Evolutionary conservation across 2,113 vertebrate genomes (phyloP), one percentile per base, ranked within the genome.

Genomic region (Accipiter cooperii): DNA sequence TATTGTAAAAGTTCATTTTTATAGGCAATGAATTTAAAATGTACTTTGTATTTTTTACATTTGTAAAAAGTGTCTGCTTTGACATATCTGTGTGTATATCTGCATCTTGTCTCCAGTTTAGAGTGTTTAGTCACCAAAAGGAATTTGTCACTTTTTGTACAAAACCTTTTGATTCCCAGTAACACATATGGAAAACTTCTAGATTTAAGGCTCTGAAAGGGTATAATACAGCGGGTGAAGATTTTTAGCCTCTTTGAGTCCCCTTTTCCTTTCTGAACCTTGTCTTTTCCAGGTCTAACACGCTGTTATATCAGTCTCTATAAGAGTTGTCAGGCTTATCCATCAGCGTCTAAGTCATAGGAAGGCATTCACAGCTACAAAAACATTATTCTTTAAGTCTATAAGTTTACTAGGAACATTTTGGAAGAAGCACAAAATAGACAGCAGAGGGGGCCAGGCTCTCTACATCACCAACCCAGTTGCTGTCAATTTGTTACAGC

Each of bases 401-500:
- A 1, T 77, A 75, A 47, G 49, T 93, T 96, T 95, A 11, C 58
- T 89, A 47, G 70, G 28, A 89, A 63, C 73, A 31, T 94, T 91
- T 95, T 83, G 88, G 78, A 96, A 97, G 68, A 10, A 88, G 65
- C 88, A 68, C 94, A 74, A 40, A 97, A 93, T 97, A 97, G 95
- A 97, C 96, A 97, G 96, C 95, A 97, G 96, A 97, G 96, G 97
- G 96, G 97, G 97, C 96, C 96, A 96, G 89, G 97, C 93, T 96
- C 96, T 97, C 88, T 96, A 33, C 90, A 97, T 95, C 96, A 91
- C 84, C 34, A 90, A 5, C 76, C 61, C 54, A 69, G 78, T 90
- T 93, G 83, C 93, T 96, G 70, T 96, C 94, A 83, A 74, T 95
- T 96, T 95, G 63, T 93, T 94, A 36, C 46, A 49, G 65, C 52